A percentile compares a stretch with the other conserved stretches of the same genome.
Conservation (phyloP, 2,113 vertebrate genomes). For the Entomyzon cyanotis region DNA sequence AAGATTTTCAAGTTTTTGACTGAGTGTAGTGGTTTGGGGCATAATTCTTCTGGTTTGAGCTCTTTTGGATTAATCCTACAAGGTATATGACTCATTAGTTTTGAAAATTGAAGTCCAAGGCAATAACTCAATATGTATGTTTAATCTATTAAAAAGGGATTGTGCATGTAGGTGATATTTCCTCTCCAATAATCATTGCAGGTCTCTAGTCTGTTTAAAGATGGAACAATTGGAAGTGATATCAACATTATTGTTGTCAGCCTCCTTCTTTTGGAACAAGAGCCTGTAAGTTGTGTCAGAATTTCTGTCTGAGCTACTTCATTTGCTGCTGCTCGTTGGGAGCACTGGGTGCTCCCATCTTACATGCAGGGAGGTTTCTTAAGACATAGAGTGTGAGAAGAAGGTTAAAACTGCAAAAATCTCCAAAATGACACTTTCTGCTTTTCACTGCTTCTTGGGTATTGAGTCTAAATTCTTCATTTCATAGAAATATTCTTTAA, state of each 20-base stretch:
- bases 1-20: neutral
- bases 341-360: fast-evolving
- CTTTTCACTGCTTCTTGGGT: neutral
- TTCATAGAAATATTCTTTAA: neutral
- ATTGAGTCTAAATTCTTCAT: neutral
- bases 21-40: neutral
- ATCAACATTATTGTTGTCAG: constrained; percentile 96
- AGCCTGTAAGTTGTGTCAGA: constrained; percentile 84
- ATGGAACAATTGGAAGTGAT: constrained; percentile 95
- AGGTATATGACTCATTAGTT: neutral
- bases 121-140: neutral
- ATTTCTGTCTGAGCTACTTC: neutral
- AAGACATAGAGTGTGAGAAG: neutral
- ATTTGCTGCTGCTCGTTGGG: neutral
- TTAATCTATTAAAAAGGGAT: neutral
- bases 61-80: neutral
- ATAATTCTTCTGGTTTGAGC: neutral
- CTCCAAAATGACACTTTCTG: neutral
- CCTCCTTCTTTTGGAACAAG: constrained; percentile 92
- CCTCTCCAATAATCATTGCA: constrained; percentile 55
- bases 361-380: neutral
- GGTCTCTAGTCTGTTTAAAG: constrained; percentile 98
- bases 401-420: neutral
- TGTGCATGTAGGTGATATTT: neutral
- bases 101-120: neutral